Conservation (phyloP, 2,113 vertebrate species). For the Alexandromys fortis region DNA sequence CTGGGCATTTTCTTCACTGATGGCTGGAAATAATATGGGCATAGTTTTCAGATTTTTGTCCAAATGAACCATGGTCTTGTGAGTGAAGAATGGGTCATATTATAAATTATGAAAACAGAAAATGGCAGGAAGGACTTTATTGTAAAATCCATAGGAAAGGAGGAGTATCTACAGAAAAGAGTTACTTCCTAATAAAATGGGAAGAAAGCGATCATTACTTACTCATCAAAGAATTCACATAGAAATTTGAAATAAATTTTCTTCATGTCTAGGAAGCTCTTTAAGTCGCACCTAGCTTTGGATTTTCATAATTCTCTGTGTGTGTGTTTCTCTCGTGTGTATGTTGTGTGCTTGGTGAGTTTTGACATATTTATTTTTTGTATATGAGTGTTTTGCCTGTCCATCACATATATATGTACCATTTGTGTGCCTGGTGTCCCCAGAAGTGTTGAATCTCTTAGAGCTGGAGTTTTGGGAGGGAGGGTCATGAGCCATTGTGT, state of each 20-base stretch:
- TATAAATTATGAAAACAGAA: slow-evolving; percentile 25
- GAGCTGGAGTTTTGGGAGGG: not conserved
- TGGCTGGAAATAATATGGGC: not conserved
- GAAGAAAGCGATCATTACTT: not conserved
- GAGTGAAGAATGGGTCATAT: slow-evolving; percentile 41
- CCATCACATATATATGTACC: not conserved
- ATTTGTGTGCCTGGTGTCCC: not conserved
- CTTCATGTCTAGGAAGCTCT: not conserved
- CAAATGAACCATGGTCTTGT: not conserved
- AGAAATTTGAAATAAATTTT: slow-evolving; percentile 34
- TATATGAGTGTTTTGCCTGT: not conserved
- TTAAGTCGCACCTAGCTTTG: not conserved
- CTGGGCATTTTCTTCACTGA: not conserved
- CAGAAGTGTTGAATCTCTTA: not conserved
- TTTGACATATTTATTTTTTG: not conserved
- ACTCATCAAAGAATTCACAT: slow-evolving; percentile 40
- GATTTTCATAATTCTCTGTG: not conserved
- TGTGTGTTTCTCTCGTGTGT: not conserved
- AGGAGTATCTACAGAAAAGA: slow-evolving; percentile 29
- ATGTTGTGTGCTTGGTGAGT: too few relatives aligned
- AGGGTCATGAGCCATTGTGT: not conserved
- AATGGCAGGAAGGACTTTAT: not conserved
- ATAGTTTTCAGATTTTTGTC: slow-evolving; percentile 11
- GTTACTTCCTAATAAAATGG: not conserved
- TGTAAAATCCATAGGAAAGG: not conserved